Conservation (phyloP, 2,888 invertebrate species). For the Meandrusa payeni region DNA sequence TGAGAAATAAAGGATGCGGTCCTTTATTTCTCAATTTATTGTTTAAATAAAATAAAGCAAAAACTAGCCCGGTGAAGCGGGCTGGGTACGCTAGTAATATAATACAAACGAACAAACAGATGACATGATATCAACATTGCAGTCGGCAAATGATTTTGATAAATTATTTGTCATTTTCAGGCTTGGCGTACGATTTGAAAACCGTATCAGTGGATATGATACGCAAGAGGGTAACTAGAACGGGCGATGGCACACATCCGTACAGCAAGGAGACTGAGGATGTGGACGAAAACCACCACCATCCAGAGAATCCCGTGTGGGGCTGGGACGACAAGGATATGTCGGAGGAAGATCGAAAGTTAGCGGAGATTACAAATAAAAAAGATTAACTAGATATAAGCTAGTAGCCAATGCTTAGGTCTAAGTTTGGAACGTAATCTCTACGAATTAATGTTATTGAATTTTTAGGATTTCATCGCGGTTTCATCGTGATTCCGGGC, state of each 20-base stretch:
- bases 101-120: too few relatives aligned
- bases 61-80: too few relatives aligned
- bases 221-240: slow-evolving; percentile 84
- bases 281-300: slow-evolving; percentile 61
- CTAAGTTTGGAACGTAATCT: too few relatives aligned
- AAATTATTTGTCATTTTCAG: slow-evolving; percentile 53
- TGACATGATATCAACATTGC: too few relatives aligned
- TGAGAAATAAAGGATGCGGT: too few relatives aligned
- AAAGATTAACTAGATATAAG: slow-evolving; percentile 1
- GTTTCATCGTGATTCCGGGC: too few relatives aligned
- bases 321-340: slow-evolving; percentile 92
- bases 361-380: slow-evolving; percentile 59
- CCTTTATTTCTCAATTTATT: too few relatives aligned
- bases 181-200: slow-evolving; percentile 92
- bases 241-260: slow-evolving; percentile 86
- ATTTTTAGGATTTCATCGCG: too few relatives aligned
- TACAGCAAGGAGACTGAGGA: slow-evolving; percentile 36
- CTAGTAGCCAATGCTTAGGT: slow-evolving; percentile 13
- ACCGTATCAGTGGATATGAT: slow-evolving; percentile 87
- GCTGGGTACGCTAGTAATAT: too few relatives aligned
- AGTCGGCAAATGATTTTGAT: too few relatives aligned
- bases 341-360: slow-evolving; percentile 83
- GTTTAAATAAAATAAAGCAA: too few relatives aligned
- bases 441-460: too few relatives aligned
- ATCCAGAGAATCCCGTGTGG: slow-evolving; percentile 83